Conservation (phyloP, 2,888 invertebrate genomes). For the Erpobdella octoculata region DNA sequence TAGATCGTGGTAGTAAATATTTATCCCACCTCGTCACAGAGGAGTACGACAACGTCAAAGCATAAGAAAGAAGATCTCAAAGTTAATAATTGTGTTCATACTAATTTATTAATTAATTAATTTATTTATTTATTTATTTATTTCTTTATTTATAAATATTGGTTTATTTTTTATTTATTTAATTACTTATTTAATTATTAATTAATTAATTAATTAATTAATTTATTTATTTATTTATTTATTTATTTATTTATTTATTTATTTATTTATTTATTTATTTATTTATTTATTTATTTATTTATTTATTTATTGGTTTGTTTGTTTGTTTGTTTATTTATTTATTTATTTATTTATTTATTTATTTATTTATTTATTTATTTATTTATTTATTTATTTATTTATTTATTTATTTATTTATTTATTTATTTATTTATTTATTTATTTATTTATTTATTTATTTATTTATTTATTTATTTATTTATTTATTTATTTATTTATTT, state of each 20-base stretch:
- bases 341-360: background rate
- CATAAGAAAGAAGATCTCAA: too few relatives aligned
- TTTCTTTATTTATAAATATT: background rate
- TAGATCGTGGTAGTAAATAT: too few relatives aligned
- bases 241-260: background rate
- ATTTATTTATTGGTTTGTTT: background rate
- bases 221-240: background rate
- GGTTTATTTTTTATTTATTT: background rate
- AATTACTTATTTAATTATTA: background rate
- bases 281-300: background rate
- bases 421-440: background rate
- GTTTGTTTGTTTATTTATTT: background rate
- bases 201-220: background rate
- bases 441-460: background rate
- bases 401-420: background rate
- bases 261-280: background rate
- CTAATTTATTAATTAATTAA: background rate
- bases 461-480: background rate
- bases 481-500: background rate
- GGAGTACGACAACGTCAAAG: too few relatives aligned
- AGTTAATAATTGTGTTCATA: background rate
- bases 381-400: background rate
- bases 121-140: background rate
- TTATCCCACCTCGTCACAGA: too few relatives aligned
- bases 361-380: background rate